These are phyloP conservation scores for Reticulitermes lucifugus DNA, from an alignment of 2,888 invertebrate genomes.

Conservation along the genomic window DNA sequence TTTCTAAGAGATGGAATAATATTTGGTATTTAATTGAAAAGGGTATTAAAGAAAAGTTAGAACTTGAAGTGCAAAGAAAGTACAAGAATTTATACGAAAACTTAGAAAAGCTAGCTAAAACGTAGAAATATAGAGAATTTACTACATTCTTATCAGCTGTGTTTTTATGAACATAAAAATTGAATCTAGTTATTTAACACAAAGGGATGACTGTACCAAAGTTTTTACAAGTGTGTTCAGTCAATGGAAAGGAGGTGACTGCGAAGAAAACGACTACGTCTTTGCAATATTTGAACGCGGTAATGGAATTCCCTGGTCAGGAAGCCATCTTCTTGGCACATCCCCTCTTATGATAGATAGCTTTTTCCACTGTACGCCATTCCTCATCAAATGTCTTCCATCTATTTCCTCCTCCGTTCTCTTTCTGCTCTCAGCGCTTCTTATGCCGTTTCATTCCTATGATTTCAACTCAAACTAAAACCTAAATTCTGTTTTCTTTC, in stretches of 20 bases:
- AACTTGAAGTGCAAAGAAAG: no score
- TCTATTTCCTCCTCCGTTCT: not conserved
- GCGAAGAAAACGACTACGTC: not conserved
- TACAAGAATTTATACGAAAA: no score
- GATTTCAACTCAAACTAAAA: not conserved
- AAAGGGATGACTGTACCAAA: no score
- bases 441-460: not conserved
- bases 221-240: not conserved
- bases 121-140: no score
- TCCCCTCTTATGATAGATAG: not conserved
- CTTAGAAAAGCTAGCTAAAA: no score
- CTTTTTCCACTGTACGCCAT: conserved; percentile 36
- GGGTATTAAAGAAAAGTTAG: no score
- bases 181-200: no score
- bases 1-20: no score
- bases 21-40: no score
- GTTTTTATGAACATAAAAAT: no score
- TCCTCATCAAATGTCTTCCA: conserved; percentile 33
- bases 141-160: no score
- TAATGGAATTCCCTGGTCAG: conserved; percentile 48
- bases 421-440: not conserved
- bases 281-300: conserved; percentile 45
- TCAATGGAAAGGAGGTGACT: conserved; percentile 7
- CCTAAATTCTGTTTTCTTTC: not conserved
- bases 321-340: conserved; percentile 27